A percentile compares a stretch with the other conserved stretches of the same genome.
These are phyloP conservation scores for Lithophane socia DNA, from an alignment of 2,888 invertebrate genomes.

Conservation along the genomic window DNA sequence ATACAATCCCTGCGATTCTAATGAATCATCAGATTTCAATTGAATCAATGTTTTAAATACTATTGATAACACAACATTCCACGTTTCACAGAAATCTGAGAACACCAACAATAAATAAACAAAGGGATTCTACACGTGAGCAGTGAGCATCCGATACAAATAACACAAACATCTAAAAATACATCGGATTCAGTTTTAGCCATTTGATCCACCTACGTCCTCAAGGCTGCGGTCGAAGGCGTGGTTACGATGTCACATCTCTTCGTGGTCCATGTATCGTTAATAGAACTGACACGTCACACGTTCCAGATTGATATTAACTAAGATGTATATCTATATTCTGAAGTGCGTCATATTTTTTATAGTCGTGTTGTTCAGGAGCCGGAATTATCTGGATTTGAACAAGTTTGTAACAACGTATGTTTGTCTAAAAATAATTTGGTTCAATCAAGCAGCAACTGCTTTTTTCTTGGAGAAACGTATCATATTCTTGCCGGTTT, in stretches of 20 bases:
- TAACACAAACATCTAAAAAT: constrained; percentile 57
- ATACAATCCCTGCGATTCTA: not conserved
- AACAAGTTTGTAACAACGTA: not conserved
- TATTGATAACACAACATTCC: constrained; percentile 10
- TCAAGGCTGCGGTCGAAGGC: constrained; percentile 65
- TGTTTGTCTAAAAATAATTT: constrained; percentile 26
- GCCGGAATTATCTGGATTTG: constrained; percentile 43
- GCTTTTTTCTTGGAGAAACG: not conserved
- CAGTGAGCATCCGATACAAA: constrained; percentile 49
- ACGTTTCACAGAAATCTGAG: constrained; percentile 41
- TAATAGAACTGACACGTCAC: constrained; percentile 46
- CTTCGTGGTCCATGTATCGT: constrained; percentile 29
- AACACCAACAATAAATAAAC: constrained; percentile 41
- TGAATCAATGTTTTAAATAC: constrained; percentile 1
- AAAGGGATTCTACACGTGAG: constrained; percentile 47
- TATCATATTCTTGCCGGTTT: not conserved
- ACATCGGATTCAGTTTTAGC: constrained; percentile 38
- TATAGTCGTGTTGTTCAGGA: constrained; percentile 41
- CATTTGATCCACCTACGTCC: constrained; percentile 44
- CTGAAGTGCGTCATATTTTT: constrained; percentile 48
- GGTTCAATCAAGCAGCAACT: constrained; percentile 21
- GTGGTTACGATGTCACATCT: constrained; percentile 59
- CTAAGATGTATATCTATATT: constrained; percentile 19
- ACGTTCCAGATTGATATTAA: constrained; percentile 30
- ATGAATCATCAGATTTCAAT: constrained; percentile 5